Evolutionary conservation across 2,888 invertebrate genomes (phyloP).

Genomic region (Hermaeophaga mercurialis): DNA sequence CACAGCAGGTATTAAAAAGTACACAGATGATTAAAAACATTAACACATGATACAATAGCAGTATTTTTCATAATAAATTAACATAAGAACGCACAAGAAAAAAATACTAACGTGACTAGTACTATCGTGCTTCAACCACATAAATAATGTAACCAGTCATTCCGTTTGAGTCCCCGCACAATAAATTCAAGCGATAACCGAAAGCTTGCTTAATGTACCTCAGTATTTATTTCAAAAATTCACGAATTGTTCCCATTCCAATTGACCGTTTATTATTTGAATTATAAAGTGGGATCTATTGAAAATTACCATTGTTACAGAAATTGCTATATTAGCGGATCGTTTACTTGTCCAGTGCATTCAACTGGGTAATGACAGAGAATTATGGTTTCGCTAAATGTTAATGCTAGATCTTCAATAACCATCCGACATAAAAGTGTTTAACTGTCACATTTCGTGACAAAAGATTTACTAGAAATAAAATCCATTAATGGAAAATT

Average conservation of each 20-base stretch:
- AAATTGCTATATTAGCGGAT: slow-evolving; percentile 9
- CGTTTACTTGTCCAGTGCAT: background rate
- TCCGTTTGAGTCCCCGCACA: slow-evolving; percentile 51
- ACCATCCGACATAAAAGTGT: no score
- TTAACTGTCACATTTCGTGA: no score
- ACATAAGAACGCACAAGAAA: slow-evolving; percentile 44
- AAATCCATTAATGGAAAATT: no score
- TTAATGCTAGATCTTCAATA: no score
- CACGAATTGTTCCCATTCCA: slow-evolving; percentile 44
- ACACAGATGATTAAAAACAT: slow-evolving; percentile 36
- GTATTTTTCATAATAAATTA: slow-evolving; percentile 45
- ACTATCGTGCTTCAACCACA: slow-evolving; percentile 52
- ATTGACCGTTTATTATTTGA: slow-evolving; percentile 33
- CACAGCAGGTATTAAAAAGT: slow-evolving; percentile 3
- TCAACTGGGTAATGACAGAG: no score
- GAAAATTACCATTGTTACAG: slow-evolving; percentile 22
- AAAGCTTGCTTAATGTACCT: slow-evolving; percentile 51
- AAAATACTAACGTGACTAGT: slow-evolving; percentile 53
- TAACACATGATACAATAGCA: slow-evolving; percentile 34
- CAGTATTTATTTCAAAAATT: slow-evolving; percentile 50
- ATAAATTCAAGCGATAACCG: slow-evolving; percentile 54
- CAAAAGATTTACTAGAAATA: no score
- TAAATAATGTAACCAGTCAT: slow-evolving; percentile 52
- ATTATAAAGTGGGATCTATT: slow-evolving; percentile 20
- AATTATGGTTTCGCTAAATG: no score